Conservation (phyloP, 2,888 invertebrate genomes). For the Chirona hameri region DNA sequence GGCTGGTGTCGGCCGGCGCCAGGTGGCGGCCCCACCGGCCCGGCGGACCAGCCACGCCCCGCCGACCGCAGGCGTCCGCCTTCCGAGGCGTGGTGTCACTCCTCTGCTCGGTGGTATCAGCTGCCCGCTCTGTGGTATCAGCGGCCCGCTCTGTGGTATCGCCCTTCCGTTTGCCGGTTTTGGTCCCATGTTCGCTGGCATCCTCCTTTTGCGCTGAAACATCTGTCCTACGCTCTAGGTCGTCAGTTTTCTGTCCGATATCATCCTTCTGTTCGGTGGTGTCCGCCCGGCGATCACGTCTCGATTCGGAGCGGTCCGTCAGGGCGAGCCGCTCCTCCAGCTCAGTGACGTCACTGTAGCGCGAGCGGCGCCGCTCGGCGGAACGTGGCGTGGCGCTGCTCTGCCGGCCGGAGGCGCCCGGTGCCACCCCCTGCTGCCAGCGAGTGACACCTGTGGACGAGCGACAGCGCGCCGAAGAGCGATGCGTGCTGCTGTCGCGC, state of each 20-base stretch:
- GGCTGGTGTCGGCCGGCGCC: not conserved
- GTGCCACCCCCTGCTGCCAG: not conserved
- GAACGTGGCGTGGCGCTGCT: not conserved
- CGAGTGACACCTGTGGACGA: not conserved
- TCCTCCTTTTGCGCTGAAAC: no score
- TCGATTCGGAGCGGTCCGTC: not conserved
- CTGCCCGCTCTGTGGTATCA: no score
- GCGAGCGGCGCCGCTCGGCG: constrained; percentile 8
- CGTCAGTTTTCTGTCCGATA: not conserved
- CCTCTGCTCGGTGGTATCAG: no score
- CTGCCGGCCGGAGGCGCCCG: not conserved
- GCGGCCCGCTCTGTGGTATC: no score
- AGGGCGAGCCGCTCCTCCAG: not conserved
- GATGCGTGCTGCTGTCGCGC: not conserved
- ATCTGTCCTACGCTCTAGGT: no score
- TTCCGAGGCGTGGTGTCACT: no score
- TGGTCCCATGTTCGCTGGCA: no score
- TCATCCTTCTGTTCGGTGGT: not conserved
- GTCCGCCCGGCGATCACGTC: not conserved
- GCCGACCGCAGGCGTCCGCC: no score
- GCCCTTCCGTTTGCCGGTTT: no score
- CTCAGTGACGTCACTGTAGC: not conserved
- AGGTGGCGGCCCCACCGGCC: not conserved
- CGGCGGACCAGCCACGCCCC: no score
- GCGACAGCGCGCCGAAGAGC: not conserved